Conservation (phyloP, 2,888 invertebrate genomes). For the Myopa tessellatipennis region DNA sequence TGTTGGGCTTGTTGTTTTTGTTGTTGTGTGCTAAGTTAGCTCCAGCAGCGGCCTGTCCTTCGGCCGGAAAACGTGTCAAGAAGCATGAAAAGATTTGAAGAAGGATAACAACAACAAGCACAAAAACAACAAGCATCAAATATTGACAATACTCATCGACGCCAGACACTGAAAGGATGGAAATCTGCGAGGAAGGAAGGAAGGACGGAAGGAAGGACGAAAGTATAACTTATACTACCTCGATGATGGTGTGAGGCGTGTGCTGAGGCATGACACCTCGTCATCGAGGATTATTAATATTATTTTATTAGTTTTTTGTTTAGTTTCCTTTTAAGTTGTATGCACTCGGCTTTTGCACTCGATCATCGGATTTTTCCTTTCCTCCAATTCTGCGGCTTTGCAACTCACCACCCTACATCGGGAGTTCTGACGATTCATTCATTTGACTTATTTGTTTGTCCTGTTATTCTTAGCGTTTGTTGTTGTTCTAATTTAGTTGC, state of each 20-base stretch:
- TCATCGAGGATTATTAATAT: constrained; percentile 37
- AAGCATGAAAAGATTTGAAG: neutral
- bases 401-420: neutral
- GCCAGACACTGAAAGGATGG: neutral
- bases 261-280: constrained; percentile 16
- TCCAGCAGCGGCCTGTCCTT: neutral
- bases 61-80: constrained; percentile 25
- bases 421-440: neutral
- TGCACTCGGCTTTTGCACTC: neutral
- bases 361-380: neutral
- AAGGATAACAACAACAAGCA: neutral
- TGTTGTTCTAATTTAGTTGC: constrained; percentile 10
- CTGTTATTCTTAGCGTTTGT: neutral
- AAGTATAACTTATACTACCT: neutral
- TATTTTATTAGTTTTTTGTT: constrained; percentile 36
- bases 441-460: neutral
- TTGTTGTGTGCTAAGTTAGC: constrained; percentile 18
- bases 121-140: constrained; percentile 29
- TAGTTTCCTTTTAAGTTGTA: neutral
- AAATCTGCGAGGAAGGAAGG: neutral
- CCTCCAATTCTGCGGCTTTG: neutral
- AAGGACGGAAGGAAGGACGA: constrained; percentile 8
- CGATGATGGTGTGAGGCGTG: constrained; percentile 16
- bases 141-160: constrained; percentile 34
- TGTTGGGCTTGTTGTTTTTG: neutral